These are phyloP conservation scores for Psephotus haematonotus DNA, from an alignment of 2,113 vertebrate genomes.

Conservation along the genomic window DNA sequence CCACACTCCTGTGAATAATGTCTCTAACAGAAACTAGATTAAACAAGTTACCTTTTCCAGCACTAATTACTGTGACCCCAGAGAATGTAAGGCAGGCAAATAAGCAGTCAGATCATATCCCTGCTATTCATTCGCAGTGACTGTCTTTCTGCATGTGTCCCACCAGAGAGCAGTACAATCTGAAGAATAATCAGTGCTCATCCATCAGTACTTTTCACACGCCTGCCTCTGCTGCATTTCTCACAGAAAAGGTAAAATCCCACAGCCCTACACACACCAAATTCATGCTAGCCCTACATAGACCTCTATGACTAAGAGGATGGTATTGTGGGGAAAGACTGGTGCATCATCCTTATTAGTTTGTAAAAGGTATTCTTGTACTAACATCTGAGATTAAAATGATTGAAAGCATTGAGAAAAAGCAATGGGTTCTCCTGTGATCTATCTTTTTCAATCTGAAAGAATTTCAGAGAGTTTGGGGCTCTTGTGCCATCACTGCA, in stretches of 20 bases:
- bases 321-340: not conserved
- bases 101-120: not conserved
- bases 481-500: fast-evolving
- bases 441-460: not conserved
- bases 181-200: constrained; percentile 7
- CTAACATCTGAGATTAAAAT: not conserved
- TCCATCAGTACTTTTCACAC: not conserved
- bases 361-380: not conserved
- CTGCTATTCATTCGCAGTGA: not conserved
- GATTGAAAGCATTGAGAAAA: not conserved
- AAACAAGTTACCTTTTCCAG: not conserved
- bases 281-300: not conserved
- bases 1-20: not conserved
- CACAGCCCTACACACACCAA: not conserved
- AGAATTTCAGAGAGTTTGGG: not conserved
- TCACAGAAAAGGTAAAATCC: not conserved
- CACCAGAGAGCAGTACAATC: constrained; percentile 54
- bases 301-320: not conserved
- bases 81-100: not conserved
- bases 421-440: not conserved
- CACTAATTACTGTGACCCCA: not conserved
- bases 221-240: not conserved
- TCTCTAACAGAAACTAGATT: not conserved
- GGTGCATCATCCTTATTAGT: not conserved
- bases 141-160: not conserved